Conservation (phyloP, 2,113 vertebrate genomes). For the Noturus placidus region DNA sequence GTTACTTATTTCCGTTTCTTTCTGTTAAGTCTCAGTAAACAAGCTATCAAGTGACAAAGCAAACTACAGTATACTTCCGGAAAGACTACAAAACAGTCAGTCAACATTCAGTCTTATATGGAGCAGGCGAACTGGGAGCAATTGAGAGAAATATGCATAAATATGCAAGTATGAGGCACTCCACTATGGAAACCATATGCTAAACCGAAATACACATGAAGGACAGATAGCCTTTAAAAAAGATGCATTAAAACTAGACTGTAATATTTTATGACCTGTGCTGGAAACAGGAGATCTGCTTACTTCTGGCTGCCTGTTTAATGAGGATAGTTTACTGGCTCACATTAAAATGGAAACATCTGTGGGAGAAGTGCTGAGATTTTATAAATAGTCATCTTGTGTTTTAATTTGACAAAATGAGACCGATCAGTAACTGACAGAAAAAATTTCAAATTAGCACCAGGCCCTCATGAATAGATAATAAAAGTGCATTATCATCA, state of each 20-base stretch:
- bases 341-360: background rate
- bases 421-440: background rate
- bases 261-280: constrained; percentile 17
- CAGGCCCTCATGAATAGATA: background rate
- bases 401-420: background rate
- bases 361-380: background rate
- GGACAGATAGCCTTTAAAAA: background rate
- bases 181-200: background rate
- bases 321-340: constrained; percentile 11
- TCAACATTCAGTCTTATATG: background rate
- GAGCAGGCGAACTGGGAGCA: background rate
- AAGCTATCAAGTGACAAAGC: background rate
- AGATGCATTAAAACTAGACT: background rate
- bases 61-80: background rate
- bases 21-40: background rate
- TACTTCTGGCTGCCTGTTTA: constrained; percentile 11
- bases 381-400: background rate
- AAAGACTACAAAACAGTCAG: background rate
- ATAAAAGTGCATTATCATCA: too few species aligned
- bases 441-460: constrained; percentile 3
- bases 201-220: background rate
- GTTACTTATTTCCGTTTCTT: background rate
- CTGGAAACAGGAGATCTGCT: background rate
- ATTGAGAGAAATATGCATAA: background rate
- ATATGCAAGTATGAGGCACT: background rate